A percentile compares a stretch with the other conserved stretches of the same genome.
Conservation (phyloP, 2,113 vertebrate species). For the Paralichthys olivaceus region DNA sequence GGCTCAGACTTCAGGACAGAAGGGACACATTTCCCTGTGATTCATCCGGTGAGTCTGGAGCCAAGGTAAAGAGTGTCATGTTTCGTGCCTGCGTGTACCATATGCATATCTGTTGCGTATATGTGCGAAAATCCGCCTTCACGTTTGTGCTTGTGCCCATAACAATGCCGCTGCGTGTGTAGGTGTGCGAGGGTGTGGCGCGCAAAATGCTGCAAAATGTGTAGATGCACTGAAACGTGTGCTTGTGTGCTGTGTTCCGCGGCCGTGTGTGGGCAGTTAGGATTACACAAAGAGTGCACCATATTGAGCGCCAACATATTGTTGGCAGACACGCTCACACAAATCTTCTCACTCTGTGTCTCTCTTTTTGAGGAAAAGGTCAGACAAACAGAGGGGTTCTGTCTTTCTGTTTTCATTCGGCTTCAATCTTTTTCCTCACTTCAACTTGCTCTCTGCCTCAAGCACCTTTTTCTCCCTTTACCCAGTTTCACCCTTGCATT, state of each 20-base stretch:
- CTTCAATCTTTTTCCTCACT: constrained; percentile 44
- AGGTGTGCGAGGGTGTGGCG: constrained; percentile 22
- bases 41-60: constrained; percentile 60
- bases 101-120: neutral
- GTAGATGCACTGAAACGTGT: constrained; percentile 28
- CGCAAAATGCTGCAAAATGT: constrained; percentile 45
- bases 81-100: constrained; percentile 14
- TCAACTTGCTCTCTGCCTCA: constrained; percentile 5
- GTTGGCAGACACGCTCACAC: constrained; percentile 57
- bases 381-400: constrained; percentile 36
- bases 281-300: constrained; percentile 57
- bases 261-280: constrained; percentile 58
- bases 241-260: constrained; percentile 17
- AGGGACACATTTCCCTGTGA: constrained; percentile 50
- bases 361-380: constrained; percentile 59
- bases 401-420: constrained; percentile 37
- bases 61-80: constrained; percentile 68
- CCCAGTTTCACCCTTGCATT: neutral
- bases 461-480: neutral
- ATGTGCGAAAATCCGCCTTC: no score
- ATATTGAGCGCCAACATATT: constrained; percentile 69
- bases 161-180: constrained; percentile 14
- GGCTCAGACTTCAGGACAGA: constrained; percentile 45
- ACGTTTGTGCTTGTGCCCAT: constrained; percentile 8
- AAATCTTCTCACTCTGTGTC: constrained; percentile 29